Evolutionary conservation across 1,140 invertebrate species (phyloP).

Genomic region (Himalopsyche phryganea): DNA sequence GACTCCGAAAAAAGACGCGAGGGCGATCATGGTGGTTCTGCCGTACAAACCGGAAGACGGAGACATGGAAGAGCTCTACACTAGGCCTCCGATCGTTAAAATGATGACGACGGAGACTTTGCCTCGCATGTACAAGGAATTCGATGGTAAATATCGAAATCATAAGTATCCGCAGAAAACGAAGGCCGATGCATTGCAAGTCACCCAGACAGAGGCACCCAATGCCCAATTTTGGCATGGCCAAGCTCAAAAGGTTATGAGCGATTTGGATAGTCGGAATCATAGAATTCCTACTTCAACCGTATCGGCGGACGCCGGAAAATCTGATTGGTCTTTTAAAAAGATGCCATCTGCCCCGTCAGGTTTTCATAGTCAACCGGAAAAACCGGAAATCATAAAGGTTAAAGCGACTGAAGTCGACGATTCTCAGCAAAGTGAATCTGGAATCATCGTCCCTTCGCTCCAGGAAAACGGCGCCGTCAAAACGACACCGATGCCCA

Average conservation of each 20-base stretch:
- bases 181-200: background rate
- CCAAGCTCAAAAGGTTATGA: slow-evolving; percentile 17
- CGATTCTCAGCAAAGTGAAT: too few species aligned
- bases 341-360: slow-evolving; percentile 9
- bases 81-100: slow-evolving; percentile 47
- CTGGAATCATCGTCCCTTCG: too few species aligned
- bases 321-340: slow-evolving; percentile 6
- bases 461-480: background rate
- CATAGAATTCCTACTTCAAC: background rate
- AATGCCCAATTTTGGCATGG: slow-evolving; percentile 10
- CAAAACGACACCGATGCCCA: too few species aligned
- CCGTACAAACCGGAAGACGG: slow-evolving; percentile 44
- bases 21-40: slow-evolving; percentile 49
- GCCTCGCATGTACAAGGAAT: background rate
- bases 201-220: too few species aligned
- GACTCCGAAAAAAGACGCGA: background rate
- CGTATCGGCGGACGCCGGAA: background rate
- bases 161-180: slow-evolving; percentile 9
- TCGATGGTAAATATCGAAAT: background rate
- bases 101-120: slow-evolving; percentile 35
- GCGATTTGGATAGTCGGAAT: slow-evolving; percentile 10
- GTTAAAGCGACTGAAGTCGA: too few species aligned
- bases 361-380: background rate
- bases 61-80: slow-evolving; percentile 43
- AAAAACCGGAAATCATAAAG: background rate